phyloP scores from a whole-genome alignment of 2,797 vertebrate species.

The Tauraco hartlaubi region DNA sequence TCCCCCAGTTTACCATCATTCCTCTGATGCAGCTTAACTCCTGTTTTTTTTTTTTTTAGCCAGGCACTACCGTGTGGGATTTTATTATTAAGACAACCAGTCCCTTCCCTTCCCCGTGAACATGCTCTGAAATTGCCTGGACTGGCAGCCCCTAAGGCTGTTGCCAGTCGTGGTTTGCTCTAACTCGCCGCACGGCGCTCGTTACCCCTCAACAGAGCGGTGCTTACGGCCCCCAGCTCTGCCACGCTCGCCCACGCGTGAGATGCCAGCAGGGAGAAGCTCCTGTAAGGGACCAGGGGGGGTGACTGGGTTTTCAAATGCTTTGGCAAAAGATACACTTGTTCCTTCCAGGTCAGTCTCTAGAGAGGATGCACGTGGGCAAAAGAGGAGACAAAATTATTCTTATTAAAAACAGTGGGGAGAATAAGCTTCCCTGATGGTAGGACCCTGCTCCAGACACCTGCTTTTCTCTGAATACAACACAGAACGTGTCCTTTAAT shows the following conservation, averaged over 20 bases:
- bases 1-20: not conserved
- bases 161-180: not conserved
- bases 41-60: not conserved
- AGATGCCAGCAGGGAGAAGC: not conserved
- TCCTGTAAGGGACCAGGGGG: not conserved
- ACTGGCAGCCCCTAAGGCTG: not conserved
- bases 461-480: not conserved
- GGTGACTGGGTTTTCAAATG: not conserved
- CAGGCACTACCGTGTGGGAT: accelerated
- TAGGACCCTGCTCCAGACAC: not conserved
- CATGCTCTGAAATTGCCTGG: not conserved
- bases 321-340: not conserved
- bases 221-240: no score
- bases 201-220: no score
- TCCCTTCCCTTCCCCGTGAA: not conserved
- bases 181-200: not conserved
- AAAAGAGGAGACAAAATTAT: not conserved
- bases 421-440: not conserved
- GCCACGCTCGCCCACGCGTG: accelerated
- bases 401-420: not conserved
- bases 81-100: not conserved
- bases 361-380: no score
- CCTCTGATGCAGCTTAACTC: not conserved
- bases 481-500: not conserved
- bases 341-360: no score